A percentile compares a stretch with the other conserved stretches of the same genome.
phyloP scores from a whole-genome alignment of 2,797 vertebrate species.

The Triplophysa yarkandensis region DNA sequence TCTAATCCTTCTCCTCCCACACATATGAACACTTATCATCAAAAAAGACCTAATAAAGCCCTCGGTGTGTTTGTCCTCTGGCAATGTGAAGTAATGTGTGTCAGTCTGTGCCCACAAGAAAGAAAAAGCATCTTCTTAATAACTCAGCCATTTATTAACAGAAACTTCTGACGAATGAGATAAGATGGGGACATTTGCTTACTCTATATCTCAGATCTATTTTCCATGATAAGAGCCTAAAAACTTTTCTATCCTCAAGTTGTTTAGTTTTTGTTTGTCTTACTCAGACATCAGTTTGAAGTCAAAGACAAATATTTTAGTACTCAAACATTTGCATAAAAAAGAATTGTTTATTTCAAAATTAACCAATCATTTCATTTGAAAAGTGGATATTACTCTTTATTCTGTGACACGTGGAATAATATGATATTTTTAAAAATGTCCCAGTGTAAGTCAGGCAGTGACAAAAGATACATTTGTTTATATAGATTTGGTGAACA shows the following conservation, averaged over 20 bases:
- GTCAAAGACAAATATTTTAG: background rate
- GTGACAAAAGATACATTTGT: too few species aligned
- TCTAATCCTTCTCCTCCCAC: slow-evolving; percentile 28
- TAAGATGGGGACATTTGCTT: background rate
- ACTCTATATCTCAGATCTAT: background rate
- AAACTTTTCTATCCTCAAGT: background rate
- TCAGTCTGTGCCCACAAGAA: slow-evolving; percentile 19
- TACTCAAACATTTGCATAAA: background rate
- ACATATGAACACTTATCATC: slow-evolving; percentile 24
- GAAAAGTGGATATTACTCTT: too few species aligned
- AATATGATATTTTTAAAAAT: too few species aligned
- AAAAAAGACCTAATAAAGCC: slow-evolving; percentile 38
- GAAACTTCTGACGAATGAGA: background rate
- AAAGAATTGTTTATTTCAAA: too few species aligned
- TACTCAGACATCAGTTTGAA: background rate
- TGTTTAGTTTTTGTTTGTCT: background rate
- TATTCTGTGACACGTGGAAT: too few species aligned
- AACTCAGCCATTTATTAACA: background rate
- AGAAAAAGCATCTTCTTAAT: background rate
- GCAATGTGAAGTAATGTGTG: slow-evolving; percentile 28
- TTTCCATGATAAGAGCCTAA: background rate
- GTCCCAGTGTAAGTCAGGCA: too few species aligned
- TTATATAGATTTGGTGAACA: too few species aligned
- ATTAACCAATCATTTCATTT: too few species aligned
- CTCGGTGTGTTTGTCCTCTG: slow-evolving; percentile 5